Base-by-base conservation (phyloP, 2,797 vertebrate species). In the Intellagama lesueurii region DNA sequence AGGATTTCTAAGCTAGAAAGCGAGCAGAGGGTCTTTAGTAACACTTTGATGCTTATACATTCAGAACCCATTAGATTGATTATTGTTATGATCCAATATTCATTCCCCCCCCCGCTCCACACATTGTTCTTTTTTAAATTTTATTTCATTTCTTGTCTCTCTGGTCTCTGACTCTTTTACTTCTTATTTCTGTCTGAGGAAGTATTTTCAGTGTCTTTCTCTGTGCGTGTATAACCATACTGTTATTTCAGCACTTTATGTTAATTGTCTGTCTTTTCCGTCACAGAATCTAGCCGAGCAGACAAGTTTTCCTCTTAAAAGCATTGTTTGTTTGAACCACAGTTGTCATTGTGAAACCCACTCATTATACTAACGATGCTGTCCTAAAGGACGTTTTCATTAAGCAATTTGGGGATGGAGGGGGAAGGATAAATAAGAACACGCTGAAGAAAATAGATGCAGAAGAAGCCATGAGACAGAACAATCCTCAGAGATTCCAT, bases 401-500 rank as follows among this genome's bases (percentile, higher is more conserved):
- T 93, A 92, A 91, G 72, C 83, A 87, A 90, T 87, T 92, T 91
- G 32, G 7, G 70, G n/a, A 72, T 60, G 90, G 28, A 5, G 68
- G 32, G 56, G 32, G 28, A 1, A 7, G 32, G 28, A 47, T 93
- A 92, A 75, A 32, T 88, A 92, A 93, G 87, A 66, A 88, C 60
- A 89, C 89, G 89, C 49, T 80, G 12, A 70, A 69, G 75, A 87
- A 64, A 95, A 91, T 91, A 91, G 91, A 92, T 86, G 91, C 44
- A 77, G 78, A 87, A 84, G 3, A 91, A 95, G 89, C 77, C 76
- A 77, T 83, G 91, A 90, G 83, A 92, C 32, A 52, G 49, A 93
- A 86, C 90, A 85, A 93, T 91, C 87, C 82, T 88, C 47, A 73
- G 88, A 93, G 90, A 93, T 93, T 93, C 91, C 90, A 92, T 56